Conservation (phyloP, 2,113 vertebrate genomes). For the Plecotus auritus region DNA sequence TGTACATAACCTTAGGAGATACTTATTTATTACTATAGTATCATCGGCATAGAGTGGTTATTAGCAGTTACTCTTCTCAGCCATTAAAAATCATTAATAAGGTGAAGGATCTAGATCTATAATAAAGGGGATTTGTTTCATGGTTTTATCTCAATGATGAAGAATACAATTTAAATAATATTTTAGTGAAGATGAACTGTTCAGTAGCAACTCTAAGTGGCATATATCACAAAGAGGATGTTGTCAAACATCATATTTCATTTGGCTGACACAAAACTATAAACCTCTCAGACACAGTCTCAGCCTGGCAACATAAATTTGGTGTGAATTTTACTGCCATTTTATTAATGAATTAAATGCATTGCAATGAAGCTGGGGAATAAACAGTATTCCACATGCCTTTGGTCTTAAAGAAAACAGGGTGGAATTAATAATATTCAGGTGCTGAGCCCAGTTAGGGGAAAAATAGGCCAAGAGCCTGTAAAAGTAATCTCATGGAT, state of each 20-base stretch:
- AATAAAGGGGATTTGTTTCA: constrained; percentile 69
- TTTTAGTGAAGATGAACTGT: constrained; percentile 67
- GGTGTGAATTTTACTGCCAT: not conserved
- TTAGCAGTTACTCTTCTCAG: constrained; percentile 70
- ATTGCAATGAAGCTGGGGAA: not conserved
- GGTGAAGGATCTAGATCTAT: constrained; percentile 69
- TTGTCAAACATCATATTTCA: constrained; percentile 69
- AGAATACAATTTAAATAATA: constrained; percentile 70
- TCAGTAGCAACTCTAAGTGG: constrained; percentile 63
- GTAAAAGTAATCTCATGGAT: not conserved
- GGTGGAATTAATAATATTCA: not conserved
- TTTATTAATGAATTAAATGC: constrained; percentile 16
- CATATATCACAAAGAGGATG: constrained; percentile 65
- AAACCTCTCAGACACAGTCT: constrained; percentile 21
- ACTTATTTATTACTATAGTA: constrained; percentile 54
- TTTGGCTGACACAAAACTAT: constrained; percentile 42
- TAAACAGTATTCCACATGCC: not conserved
- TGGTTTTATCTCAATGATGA: constrained; percentile 63
- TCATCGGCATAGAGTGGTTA: constrained; percentile 66
- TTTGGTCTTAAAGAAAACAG: not conserved
- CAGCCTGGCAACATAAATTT: not conserved
- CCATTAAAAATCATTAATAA: constrained; percentile 75
- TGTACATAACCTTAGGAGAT: not conserved
- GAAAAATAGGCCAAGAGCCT: not conserved
- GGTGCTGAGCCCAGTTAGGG: not conserved